A percentile compares a stretch with the other conserved stretches of the same genome.
Conservation (phyloP, 2,888 invertebrate species). For the Diplolepis rosae region DNA sequence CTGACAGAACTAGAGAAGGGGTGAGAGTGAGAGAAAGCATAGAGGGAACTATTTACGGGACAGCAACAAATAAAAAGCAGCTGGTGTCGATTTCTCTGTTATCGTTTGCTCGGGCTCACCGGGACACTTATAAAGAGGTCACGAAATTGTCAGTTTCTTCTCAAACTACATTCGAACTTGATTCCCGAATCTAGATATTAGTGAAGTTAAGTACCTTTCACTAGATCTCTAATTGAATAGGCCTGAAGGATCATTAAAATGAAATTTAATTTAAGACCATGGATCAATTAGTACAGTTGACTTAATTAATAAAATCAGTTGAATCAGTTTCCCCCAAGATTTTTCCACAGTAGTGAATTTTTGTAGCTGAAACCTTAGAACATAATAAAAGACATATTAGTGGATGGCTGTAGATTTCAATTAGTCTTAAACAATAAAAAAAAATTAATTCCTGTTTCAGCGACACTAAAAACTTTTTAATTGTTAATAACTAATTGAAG, state of each 20-base stretch:
- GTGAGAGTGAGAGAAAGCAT: conserved; percentile 40
- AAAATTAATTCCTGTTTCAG: too few relatives aligned
- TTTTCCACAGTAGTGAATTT: too few relatives aligned
- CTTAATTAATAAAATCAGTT: too few relatives aligned
- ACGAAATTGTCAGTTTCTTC: conserved; percentile 47
- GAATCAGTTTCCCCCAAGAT: too few relatives aligned
- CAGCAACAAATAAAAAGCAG: conserved; percentile 70
- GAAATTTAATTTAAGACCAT: conserved; percentile 21
- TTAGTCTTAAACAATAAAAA: too few relatives aligned
- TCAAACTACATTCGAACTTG: conserved; percentile 32
- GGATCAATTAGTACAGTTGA: too few relatives aligned
- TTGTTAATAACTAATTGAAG: too few relatives aligned
- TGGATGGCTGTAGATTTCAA: too few relatives aligned
- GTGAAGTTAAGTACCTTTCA: too few relatives aligned
- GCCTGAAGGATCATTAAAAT: background rate
- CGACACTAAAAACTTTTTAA: too few relatives aligned
- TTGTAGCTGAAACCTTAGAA: too few relatives aligned
- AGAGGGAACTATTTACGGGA: conserved; percentile 65
- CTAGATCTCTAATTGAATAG: conserved; percentile 26
- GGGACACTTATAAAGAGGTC: conserved; percentile 43
- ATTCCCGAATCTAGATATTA: conserved; percentile 15
- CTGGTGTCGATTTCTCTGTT: conserved; percentile 71
- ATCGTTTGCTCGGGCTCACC: conserved; percentile 59
- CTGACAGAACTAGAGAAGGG: conserved; percentile 42
- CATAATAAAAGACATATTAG: too few relatives aligned